phyloP scores from a whole-genome alignment of 2,888 invertebrate species.

The Leptopterna dolabrata region DNA sequence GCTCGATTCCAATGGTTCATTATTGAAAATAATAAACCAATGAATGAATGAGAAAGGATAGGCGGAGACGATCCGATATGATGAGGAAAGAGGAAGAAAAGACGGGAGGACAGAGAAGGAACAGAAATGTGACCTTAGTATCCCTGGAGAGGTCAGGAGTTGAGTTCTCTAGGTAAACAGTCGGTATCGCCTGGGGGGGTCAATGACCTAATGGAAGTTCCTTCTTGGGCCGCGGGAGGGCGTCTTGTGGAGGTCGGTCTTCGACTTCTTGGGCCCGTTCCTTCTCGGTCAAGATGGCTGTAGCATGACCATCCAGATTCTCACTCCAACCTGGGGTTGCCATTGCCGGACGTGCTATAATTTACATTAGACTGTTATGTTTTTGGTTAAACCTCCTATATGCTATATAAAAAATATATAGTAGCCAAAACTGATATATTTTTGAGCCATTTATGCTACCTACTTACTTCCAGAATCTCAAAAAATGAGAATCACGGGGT shows the following conservation, averaged over 20 bases:
- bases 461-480: too few relatives aligned
- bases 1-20: too few relatives aligned
- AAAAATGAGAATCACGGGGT: too few relatives aligned
- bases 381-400: too few relatives aligned
- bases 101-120: neutral
- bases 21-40: too few relatives aligned
- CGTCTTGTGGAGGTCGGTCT: neutral
- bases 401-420: too few relatives aligned
- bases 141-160: slow-evolving; percentile 18
- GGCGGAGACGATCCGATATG: neutral
- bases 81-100: neutral
- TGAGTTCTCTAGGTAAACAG: slow-evolving; percentile 32
- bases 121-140: neutral
- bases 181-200: slow-evolving; percentile 12
- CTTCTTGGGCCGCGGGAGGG: neutral
- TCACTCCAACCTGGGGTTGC: too few relatives aligned
- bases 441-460: too few relatives aligned
- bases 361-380: too few relatives aligned
- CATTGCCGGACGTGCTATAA: too few relatives aligned
- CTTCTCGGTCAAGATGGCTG: neutral
- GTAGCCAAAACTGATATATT: too few relatives aligned
- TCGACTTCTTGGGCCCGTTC: neutral
- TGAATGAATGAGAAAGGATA: neutral
- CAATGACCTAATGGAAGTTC: neutral
- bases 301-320: neutral